Conservation (phyloP, 1,140 invertebrate genomes). For the Pseudoatta argentina region DNA sequence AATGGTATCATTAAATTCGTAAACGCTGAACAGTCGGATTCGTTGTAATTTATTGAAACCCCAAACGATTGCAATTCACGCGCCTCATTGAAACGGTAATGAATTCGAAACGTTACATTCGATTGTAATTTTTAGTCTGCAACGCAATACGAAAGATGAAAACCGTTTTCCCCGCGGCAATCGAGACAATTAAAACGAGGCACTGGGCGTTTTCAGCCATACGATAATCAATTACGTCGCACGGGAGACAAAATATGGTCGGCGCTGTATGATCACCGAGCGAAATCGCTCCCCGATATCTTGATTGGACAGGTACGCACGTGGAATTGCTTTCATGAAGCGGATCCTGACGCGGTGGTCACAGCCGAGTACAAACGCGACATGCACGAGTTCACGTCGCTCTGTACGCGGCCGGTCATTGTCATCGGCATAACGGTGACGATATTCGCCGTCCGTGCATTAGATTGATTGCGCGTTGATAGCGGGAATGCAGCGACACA, state of each 20-base stretch:
- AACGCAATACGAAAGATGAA: constrained; percentile 44
- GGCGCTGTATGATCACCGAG: constrained; percentile 25
- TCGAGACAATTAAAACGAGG: constrained; percentile 30
- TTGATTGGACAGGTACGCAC: constrained; percentile 55
- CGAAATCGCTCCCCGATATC: constrained; percentile 20
- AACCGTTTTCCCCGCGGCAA: constrained; percentile 31
- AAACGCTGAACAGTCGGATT: background rate
- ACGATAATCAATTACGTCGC: constrained; percentile 64
- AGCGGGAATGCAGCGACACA: constrained; percentile 11
- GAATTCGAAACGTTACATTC: constrained; percentile 7
- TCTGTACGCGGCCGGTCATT: constrained; percentile 32
- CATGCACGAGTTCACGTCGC: background rate
- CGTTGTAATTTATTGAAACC: constrained; percentile 7
- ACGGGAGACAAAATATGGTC: constrained; percentile 42
- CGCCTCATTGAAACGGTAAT: constrained; percentile 14
- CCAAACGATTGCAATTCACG: constrained; percentile 2
- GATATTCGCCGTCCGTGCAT: constrained; percentile 61
- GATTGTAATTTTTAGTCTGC: constrained; percentile 18
- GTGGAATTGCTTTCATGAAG: constrained; percentile 62
- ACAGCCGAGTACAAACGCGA: constrained; percentile 42
- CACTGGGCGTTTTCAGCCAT: constrained; percentile 37
- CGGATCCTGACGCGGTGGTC: constrained; percentile 31
- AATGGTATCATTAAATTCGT: constrained; percentile 17
- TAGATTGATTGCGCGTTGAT: constrained; percentile 67
- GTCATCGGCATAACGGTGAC: constrained; percentile 43